These are phyloP conservation scores for Pyrrhura leucotis DNA, from an alignment of 2,797 vertebrate genomes.

Conservation along the genomic window DNA sequence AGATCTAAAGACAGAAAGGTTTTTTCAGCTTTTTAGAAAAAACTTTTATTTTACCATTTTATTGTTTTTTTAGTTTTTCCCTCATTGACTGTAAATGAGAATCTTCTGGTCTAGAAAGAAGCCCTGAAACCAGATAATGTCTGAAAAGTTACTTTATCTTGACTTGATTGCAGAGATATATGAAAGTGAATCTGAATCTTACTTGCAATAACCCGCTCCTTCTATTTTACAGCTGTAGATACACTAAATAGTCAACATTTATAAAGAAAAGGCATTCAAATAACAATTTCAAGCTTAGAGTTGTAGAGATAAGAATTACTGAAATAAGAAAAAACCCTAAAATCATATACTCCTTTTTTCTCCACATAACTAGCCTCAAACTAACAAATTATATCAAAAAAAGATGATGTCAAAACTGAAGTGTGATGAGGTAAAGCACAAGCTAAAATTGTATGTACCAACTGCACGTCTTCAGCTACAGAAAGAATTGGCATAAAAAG, in stretches of 20 bases:
- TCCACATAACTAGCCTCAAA: background rate
- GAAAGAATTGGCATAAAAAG: background rate
- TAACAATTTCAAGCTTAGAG: background rate
- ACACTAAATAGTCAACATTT: background rate
- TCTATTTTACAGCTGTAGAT: background rate
- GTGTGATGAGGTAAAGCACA: background rate
- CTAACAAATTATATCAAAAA: background rate
- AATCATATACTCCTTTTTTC: background rate
- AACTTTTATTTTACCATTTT: background rate
- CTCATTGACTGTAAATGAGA: background rate
- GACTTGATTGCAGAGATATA: background rate
- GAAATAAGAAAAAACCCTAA: background rate
- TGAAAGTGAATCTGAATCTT: background rate
- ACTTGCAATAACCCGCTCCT: background rate
- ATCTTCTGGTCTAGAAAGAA: background rate
- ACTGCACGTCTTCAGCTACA: background rate
- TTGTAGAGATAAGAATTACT: background rate
- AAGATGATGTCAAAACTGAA: background rate
- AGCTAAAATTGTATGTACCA: background rate
- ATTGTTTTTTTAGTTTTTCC: background rate
- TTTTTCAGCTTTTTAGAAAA: background rate
- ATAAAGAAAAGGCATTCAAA: background rate
- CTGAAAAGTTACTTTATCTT: background rate
- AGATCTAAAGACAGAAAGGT: background rate
- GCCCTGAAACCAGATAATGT: background rate